Evolutionary conservation across 2,113 vertebrate species (phyloP).

Genomic region (Elgaria multicarinata): DNA sequence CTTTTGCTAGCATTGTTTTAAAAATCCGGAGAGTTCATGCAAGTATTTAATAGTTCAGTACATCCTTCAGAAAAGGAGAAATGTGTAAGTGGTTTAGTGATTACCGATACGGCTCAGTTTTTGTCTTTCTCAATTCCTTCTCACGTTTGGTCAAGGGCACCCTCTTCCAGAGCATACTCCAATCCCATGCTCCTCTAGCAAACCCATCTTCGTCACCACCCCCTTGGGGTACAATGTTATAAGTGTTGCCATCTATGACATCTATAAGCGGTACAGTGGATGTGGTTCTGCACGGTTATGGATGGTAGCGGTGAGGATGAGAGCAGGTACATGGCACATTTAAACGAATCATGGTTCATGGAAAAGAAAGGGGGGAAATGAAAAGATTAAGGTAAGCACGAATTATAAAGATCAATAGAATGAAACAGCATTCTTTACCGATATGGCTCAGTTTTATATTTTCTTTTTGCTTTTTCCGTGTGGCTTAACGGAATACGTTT

Average conservation of each 20-base stretch:
- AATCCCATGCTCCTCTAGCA: slow-evolving; percentile 99
- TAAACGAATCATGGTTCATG: slow-evolving; percentile 64
- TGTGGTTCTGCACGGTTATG: slow-evolving; percentile 87
- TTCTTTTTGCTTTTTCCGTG: slow-evolving; percentile 94
- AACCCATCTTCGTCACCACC: slow-evolving; percentile 96
- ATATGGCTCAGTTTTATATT: slow-evolving; percentile 95
- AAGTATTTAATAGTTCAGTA: slow-evolving; percentile 75
- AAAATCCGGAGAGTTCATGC: slow-evolving; percentile 52
- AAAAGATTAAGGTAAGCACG: slow-evolving; percentile 73
- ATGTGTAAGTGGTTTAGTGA: slow-evolving; percentile 81
- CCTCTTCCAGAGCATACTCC: slow-evolving; percentile 99
- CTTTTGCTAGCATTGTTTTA: slow-evolving; percentile 11
- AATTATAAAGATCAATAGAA: slow-evolving; percentile 21
- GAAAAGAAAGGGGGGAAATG: slow-evolving; percentile 72
- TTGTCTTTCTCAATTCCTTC: slow-evolving; percentile 91
- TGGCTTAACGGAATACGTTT: slow-evolving; percentile 94
- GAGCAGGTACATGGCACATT: slow-evolving; percentile 54
- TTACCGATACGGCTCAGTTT: slow-evolving; percentile 99
- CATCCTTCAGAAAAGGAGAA: slow-evolving; percentile 54
- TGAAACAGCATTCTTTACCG: slow-evolving; percentile 86
- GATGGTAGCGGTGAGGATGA: slow-evolving; percentile 67
- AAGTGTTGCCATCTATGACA: slow-evolving; percentile 94
- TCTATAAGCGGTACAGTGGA: slow-evolving; percentile 98
- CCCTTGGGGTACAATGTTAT: slow-evolving; percentile 89
- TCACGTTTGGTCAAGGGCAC: slow-evolving; percentile 91